Percentiles rank a stretch among this genome's conserved stretches.
Evolutionary conservation across 1,140 invertebrate species (phyloP).

Genomic region (Drosophila quadrilineata): DNA sequence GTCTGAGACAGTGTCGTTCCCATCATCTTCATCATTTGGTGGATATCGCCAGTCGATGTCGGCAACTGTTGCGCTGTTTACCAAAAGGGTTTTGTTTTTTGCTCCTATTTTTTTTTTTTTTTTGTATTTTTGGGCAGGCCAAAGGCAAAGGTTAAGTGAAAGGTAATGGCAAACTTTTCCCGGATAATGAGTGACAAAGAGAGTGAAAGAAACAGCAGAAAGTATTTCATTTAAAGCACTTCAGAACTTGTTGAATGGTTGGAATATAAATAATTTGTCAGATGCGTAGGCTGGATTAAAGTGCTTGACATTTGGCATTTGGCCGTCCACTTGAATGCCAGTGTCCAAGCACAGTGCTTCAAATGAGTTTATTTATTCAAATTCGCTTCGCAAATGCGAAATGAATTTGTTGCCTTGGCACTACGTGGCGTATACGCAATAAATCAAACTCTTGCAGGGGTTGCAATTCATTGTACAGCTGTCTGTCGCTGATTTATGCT

Average conservation of each 20-base stretch:
- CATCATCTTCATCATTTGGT: constrained; percentile 13
- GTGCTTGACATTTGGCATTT: constrained; percentile 3
- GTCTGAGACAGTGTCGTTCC: constrained; percentile 29
- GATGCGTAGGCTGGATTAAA: neutral
- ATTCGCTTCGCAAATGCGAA: constrained; percentile 12
- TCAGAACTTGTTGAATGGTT: constrained; percentile 43
- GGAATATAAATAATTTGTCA: constrained; percentile 21
- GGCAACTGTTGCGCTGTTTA: constrained; percentile 51
- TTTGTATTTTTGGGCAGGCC: constrained; percentile 18
- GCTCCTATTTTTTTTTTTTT: too few species aligned
- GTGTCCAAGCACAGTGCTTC: constrained; percentile 9
- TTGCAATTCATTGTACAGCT: constrained; percentile 24
- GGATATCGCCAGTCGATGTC: neutral
- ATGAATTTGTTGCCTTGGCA: neutral
- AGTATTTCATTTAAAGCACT: constrained; percentile 47
- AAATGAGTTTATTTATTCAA: constrained; percentile 18
- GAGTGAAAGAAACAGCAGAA: constrained; percentile 1
- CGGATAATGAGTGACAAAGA: constrained; percentile 28
- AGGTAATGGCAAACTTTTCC: constrained; percentile 12
- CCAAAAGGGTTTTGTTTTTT: constrained; percentile 41
- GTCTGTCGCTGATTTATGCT: constrained; percentile 59
- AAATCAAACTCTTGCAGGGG: constrained; percentile 32
- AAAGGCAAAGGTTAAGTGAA: constrained; percentile 7
- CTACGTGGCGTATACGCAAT: constrained; percentile 17
- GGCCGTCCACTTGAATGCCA: constrained; percentile 2